A percentile compares a stretch with the other conserved stretches of the same genome.
Conservation (phyloP, 1,140 invertebrate genomes). For the Aphelenchoides avenae region DNA sequence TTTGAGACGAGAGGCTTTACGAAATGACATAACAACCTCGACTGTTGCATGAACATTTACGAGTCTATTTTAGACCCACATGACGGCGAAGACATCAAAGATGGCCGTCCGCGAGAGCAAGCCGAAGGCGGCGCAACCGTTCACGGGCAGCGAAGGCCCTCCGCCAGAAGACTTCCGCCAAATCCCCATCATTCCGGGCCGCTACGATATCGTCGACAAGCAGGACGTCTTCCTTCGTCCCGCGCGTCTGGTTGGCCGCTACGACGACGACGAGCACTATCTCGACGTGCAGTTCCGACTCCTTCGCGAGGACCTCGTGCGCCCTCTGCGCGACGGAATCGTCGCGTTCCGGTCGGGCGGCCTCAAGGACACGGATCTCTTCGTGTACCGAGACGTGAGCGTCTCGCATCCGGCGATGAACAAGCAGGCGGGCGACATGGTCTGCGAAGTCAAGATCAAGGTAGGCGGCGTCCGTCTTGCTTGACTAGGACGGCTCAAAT, state of each 20-base stretch:
- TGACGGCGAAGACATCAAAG: slow-evolving; percentile 2
- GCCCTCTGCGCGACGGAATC: slow-evolving; percentile 61
- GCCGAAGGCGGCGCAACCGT: slow-evolving; percentile 3
- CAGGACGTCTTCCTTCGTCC: slow-evolving; percentile 61
- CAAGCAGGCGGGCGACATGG: slow-evolving; percentile 18
- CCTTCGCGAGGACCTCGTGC: slow-evolving; percentile 69
- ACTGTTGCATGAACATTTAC: neutral
- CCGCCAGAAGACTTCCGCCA: slow-evolving; percentile 59
- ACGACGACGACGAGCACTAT: slow-evolving; percentile 69
- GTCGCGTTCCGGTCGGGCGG: slow-evolving; percentile 35
- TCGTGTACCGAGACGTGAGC: slow-evolving; percentile 12
- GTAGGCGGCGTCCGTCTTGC: too few species aligned
- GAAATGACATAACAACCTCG: too few species aligned
- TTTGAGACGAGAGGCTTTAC: too few species aligned
- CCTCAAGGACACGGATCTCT: neutral
- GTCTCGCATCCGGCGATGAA: slow-evolving; percentile 3
- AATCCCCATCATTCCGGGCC: slow-evolving; percentile 54
- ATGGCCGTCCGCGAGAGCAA: slow-evolving; percentile 7
- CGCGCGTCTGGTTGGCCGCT: slow-evolving; percentile 67
- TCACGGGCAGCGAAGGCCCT: slow-evolving; percentile 21
- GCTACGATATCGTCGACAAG: slow-evolving; percentile 45
- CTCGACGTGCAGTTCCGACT: slow-evolving; percentile 73
- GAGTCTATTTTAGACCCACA: too few species aligned
- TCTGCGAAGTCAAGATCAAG: slow-evolving; percentile 8
- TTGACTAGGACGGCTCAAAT: too few species aligned